Evolutionary conservation across 2,888 invertebrate species (phyloP).

Genomic region (Apoda limacodes): DNA sequence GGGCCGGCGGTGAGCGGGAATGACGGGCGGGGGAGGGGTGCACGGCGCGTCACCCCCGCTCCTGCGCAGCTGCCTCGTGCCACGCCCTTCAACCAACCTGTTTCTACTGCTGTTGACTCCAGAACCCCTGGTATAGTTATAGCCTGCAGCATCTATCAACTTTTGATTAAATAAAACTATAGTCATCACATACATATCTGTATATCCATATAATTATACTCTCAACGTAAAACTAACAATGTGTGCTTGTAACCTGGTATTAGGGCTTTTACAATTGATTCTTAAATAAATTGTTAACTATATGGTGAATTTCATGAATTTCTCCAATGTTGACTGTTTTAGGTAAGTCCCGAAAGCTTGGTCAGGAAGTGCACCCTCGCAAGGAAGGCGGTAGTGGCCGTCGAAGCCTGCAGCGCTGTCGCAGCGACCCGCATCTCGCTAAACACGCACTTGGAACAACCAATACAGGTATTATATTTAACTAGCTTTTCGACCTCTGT

Average conservation of each 20-base stretch:
- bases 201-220: too few relatives aligned
- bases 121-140: constrained; percentile 29
- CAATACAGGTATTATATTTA: too few relatives aligned
- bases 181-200: too few relatives aligned
- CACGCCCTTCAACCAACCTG: constrained; percentile 24
- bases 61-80: constrained; percentile 30
- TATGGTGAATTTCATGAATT: too few relatives aligned
- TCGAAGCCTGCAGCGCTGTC: constrained; percentile 46
- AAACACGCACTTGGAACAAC: constrained; percentile 33
- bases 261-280: too few relatives aligned
- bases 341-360: constrained; percentile 55
- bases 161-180: too few relatives aligned
- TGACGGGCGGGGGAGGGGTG: constrained; percentile 21
- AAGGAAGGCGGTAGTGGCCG: constrained; percentile 41
- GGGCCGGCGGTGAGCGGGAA: constrained; percentile 79
- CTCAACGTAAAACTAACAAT: too few relatives aligned
- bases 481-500: too few relatives aligned
- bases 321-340: too few relatives aligned
- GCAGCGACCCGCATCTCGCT: constrained; percentile 56
- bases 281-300: too few relatives aligned
- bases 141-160: neutral
- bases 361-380: constrained; percentile 39
- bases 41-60: constrained; percentile 20
- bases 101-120: constrained; percentile 20
- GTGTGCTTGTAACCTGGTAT: too few relatives aligned